Evolutionary conservation across 1,140 invertebrate genomes (phyloP), one percentile per base, ranked within the genome.

Genomic region (Zaprionus nigranus): DNA sequence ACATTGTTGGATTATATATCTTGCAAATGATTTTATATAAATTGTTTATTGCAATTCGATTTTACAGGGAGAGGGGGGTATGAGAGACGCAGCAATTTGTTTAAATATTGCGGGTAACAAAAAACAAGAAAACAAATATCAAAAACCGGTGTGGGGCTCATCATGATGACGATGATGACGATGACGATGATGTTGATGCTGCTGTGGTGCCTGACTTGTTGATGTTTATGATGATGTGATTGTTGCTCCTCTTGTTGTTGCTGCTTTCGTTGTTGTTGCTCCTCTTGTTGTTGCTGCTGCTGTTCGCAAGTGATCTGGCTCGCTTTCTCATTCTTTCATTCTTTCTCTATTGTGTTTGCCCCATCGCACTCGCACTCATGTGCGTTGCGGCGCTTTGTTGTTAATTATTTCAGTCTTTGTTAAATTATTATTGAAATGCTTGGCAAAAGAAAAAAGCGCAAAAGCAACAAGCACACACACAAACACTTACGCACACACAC

Each of bases 321-420:
- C 34, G 11, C 67, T 54, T 51, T 51, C 43, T 36, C 43, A 6
- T 20, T 63, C 60, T 34, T 34, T 34, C 28, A 20, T 17, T 36
- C 71, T 43, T 40, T 34, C 30, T 34, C 30, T 34, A 4, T 5
- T 34, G 30, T 34, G 3, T 13, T 36, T 17, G 49, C 49, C 5
- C 6, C 13, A 13, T 34, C 53, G n/a, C 56, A 34, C 28, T 59
- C 40, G 51, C 49, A 17, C 28, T 62, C 51, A 24, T 40, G 11
- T 28, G 26, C 40, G 34, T 28, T 13, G 13, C 53, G 72, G 76
- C 79, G 78, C 76, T 75, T 74, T 73, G 62, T 88, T 88, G 84
- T 85, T 88, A 90, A 90, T 90, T 88, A 90, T 90, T 90, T 90
- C 68, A 79, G 78, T 84, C 90, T 81, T 87, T 88, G 85, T 81